Conservation (phyloP, 2,888 invertebrate genomes). For the Yponomeuta evonymella region DNA sequence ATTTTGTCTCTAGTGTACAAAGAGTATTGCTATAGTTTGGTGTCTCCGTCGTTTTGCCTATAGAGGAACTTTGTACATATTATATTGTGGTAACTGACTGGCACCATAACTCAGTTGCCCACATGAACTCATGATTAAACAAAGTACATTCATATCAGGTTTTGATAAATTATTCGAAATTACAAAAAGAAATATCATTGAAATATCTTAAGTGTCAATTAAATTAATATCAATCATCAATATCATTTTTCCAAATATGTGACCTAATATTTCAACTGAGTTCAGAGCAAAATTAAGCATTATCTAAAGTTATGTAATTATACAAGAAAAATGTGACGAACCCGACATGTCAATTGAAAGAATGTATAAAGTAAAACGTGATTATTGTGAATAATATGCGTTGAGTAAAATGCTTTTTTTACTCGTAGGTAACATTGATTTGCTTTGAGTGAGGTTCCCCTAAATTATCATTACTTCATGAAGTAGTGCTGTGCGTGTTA, state of each 20-base stretch:
- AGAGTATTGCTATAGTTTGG: conserved; percentile 1
- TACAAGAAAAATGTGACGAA: conserved; percentile 63
- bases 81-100: neutral
- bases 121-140: neutral
- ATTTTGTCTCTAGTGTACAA: conserved; percentile 46
- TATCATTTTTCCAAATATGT: conserved; percentile 36
- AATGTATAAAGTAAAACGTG: conserved; percentile 61
- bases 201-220: neutral
- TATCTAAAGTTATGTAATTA: conserved; percentile 51
- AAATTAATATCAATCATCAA: conserved; percentile 2
- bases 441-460: conserved; percentile 16
- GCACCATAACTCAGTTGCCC: neutral
- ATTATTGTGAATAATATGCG: conserved; percentile 49
- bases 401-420: conserved; percentile 31
- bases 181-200: neutral
- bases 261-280: conserved; percentile 25
- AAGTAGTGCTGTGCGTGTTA: neutral
- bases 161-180: neutral
- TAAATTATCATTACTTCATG: neutral
- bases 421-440: conserved; percentile 23
- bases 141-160: neutral
- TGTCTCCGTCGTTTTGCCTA: conserved; percentile 27
- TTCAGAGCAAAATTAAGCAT: conserved; percentile 37
- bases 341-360: conserved; percentile 73
- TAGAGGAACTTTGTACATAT: conserved; percentile 3